Evolutionary conservation across 1,140 invertebrate genomes (phyloP), one percentile per base, ranked within the genome.

Genomic region (Scylla paramamosain): DNA sequence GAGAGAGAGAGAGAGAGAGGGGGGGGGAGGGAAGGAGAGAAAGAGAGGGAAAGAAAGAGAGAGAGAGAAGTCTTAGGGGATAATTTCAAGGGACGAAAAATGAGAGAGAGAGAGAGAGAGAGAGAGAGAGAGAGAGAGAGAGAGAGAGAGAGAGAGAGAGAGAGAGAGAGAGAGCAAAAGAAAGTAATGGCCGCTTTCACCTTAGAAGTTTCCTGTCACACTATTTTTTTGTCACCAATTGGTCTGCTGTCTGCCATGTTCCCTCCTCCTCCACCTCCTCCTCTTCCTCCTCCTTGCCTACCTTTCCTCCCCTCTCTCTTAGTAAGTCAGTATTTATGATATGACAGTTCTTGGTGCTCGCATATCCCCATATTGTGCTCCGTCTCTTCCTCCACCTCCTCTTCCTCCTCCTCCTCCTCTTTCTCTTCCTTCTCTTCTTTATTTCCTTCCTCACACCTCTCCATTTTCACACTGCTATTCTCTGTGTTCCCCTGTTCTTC

Each of bases 121-220:
- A 84, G 16, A 45, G 52, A 48, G 90, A 91, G 90, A 91, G 45
- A 59, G 59, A 77, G 91, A 92, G 91, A 92, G 91, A 67, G 91
- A 29, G 6, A 52, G 45, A 48, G 32, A 93, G 4, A 48, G 25
- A 84, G 25, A 84, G 20, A 28, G 32, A 7, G 77, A 84, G 28
- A 82, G 82, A 93, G 31, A 82, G 28, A 83, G 67, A 93, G 39
- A 84, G 16, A 45, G 52, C 4, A 32, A 91, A 32, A 91, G 45
- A 88, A 88, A 45, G n/a, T 77, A 77, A 77, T 77, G 67, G 67
- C 25, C 67, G 67, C 67, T 77, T 77, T 77, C 67, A 77, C 67
- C 67, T 77, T 20, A 77, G n/a, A 77, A 77, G 4, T 77, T 77
- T 77, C 67, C 67, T 32, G 32, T 88, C 86, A 16, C 86, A 29